A percentile compares a stretch with the other conserved stretches of the same genome.
These are phyloP conservation scores for Staurois parvus DNA, from an alignment of 2,797 vertebrate genomes.

Conservation along the genomic window DNA sequence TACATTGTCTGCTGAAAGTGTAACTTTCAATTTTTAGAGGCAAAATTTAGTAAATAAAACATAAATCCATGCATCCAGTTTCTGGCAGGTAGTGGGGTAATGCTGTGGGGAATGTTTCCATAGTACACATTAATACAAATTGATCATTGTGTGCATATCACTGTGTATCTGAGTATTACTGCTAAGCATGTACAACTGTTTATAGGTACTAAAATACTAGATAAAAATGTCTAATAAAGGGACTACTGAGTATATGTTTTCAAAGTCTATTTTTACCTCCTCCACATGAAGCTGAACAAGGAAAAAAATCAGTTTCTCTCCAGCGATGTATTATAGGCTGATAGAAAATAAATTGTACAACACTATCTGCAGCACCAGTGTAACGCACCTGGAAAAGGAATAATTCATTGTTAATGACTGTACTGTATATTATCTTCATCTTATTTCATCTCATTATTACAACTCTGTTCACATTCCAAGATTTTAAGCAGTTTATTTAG, in stretches of 20 bases:
- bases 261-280: constrained; percentile 82
- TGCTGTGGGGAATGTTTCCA: not conserved
- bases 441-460: not conserved
- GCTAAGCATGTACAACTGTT: not conserved
- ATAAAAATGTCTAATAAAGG: not conserved
- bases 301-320: constrained; percentile 98
- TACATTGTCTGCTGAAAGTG: too few relatives aligned
- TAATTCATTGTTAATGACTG: not conserved
- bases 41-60: too few relatives aligned
- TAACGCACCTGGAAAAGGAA: constrained; percentile 80
- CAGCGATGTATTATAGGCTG: constrained; percentile 95
- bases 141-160: not conserved
- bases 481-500: too few relatives aligned
- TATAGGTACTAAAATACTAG: not conserved
- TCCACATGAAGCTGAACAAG: constrained; percentile 94
- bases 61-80: too few relatives aligned
- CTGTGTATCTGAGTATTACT: not conserved
- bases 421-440: not conserved
- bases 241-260: not conserved
- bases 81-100: not conserved
- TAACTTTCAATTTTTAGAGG: too few relatives aligned
- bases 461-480: too few relatives aligned
- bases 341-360: constrained; percentile 94
- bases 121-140: not conserved
- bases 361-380: constrained; percentile 81